Percentiles rank a stretch among this genome's conserved stretches.
These are phyloP conservation scores for Echinometra lucunter DNA, from an alignment of 53 echinoderm and acorn worm genomes.

Conservation along the genomic window DNA sequence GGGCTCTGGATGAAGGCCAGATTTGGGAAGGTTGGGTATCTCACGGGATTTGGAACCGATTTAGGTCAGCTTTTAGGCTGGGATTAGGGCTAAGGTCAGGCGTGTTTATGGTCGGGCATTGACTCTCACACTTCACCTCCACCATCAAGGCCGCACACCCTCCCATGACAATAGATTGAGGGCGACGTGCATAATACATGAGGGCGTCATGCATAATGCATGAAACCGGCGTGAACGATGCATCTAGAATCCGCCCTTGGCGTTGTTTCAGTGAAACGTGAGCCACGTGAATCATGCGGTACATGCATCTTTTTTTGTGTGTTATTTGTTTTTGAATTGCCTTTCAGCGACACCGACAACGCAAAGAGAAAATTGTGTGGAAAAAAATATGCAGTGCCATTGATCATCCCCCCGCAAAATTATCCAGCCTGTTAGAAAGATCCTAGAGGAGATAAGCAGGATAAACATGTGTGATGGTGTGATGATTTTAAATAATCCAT, in stretches of 20 bases:
- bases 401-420: not conserved
- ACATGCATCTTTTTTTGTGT: not conserved
- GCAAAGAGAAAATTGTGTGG: not conserved
- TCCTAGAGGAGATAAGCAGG: not conserved
- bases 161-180: conserved; percentile 3
- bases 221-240: not conserved
- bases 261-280: not conserved
- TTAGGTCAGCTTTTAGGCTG: conserved; percentile 63
- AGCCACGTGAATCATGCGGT: conserved; percentile 5
- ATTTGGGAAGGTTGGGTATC: conserved; percentile 18
- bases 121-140: not conserved
- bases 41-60: conserved; percentile 33
- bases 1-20: conserved; percentile 49
- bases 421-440: not conserved
- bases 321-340: conserved; percentile 48
- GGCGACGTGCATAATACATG: conserved; percentile 36
- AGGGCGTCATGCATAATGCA: conserved; percentile 45
- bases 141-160: conserved; percentile 43
- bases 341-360: conserved; percentile 8
- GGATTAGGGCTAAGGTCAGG: conserved; percentile 44
- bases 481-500: not conserved
- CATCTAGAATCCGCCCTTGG: not conserved
- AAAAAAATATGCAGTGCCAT: not conserved
- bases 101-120: conserved; percentile 66
- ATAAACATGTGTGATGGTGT: not conserved